A percentile compares a stretch with the other conserved stretches of the same genome.
Evolutionary conservation across 2,797 vertebrate genomes (phyloP).

Genomic region (Myiotriccus ornatus): DNA sequence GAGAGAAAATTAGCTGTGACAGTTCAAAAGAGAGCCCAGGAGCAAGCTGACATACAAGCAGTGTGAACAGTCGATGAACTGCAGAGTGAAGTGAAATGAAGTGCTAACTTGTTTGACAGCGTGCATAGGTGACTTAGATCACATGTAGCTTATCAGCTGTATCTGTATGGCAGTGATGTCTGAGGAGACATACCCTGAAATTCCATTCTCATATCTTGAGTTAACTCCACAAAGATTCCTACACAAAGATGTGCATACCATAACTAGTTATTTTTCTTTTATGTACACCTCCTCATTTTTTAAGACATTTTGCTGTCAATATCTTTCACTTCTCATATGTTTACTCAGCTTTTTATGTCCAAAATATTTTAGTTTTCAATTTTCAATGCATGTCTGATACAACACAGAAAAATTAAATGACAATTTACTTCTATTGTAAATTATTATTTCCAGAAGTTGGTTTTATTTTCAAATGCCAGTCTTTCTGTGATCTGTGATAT

Average conservation of each 20-base stretch:
- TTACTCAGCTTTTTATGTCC: neutral
- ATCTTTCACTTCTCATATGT: neutral
- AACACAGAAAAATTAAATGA: neutral
- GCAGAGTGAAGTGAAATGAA: neutral
- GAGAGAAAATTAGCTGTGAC: neutral
- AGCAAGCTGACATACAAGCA: neutral
- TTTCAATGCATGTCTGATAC: neutral
- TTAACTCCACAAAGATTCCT: neutral
- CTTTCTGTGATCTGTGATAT: neutral
- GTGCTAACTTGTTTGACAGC: conserved; percentile 16
- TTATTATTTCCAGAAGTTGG: neutral
- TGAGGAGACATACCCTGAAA: neutral
- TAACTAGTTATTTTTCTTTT: neutral
- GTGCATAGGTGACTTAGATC: neutral
- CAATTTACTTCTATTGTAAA: neutral
- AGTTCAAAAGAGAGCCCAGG: conserved; percentile 18
- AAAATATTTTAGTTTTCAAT: neutral
- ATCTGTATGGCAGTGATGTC: neutral
- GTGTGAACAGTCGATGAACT: neutral
- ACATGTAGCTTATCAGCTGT: neutral
- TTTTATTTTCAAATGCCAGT: neutral
- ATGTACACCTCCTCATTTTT: neutral
- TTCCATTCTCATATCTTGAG: neutral
- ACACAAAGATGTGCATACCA: neutral
- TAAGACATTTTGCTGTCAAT: neutral